Conservation (phyloP, 2,888 invertebrate genomes). For the Schizotus pectinicornis region DNA sequence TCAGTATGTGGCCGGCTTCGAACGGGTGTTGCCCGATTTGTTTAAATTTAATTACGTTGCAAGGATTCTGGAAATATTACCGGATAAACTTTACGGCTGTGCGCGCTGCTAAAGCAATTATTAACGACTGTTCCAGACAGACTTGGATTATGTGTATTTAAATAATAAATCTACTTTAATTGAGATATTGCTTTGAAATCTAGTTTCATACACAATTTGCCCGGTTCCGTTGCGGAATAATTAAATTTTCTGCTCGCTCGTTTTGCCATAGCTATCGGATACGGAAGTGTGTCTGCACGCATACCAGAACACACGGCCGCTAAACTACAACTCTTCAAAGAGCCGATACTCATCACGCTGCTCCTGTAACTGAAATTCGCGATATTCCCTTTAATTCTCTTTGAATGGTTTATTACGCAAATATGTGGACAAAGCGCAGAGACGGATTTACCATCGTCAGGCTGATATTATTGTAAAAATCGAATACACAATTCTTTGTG, state of each 20-base stretch:
- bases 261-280: conserved; percentile 1
- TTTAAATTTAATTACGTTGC: conserved; percentile 31
- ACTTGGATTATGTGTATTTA: conserved; percentile 21
- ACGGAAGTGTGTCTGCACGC: too few species aligned
- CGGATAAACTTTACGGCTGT: conserved; percentile 7
- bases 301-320: too few species aligned
- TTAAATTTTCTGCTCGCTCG: conserved; percentile 15
- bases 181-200: conserved; percentile 25
- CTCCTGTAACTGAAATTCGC: too few species aligned
- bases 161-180: conserved; percentile 28
- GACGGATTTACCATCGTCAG: too few species aligned
- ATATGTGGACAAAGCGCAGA: too few species aligned
- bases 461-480: too few species aligned
- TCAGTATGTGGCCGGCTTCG: conserved; percentile 36
- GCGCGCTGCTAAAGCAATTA: conserved; percentile 23
- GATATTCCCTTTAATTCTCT: too few species aligned
- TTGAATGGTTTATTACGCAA: too few species aligned
- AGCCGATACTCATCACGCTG: too few species aligned
- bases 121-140: conserved; percentile 28
- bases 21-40: conserved; percentile 22
- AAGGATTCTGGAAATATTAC: conserved; percentile 23
- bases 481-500: too few species aligned
- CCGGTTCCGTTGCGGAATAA: conserved; percentile 11
- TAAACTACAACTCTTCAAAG: too few species aligned
- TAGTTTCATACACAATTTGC: conserved; percentile 15